Evolutionary conservation across 1,140 invertebrate genomes (phyloP).

Genomic region (Caenorhabditis tropicalis): DNA sequence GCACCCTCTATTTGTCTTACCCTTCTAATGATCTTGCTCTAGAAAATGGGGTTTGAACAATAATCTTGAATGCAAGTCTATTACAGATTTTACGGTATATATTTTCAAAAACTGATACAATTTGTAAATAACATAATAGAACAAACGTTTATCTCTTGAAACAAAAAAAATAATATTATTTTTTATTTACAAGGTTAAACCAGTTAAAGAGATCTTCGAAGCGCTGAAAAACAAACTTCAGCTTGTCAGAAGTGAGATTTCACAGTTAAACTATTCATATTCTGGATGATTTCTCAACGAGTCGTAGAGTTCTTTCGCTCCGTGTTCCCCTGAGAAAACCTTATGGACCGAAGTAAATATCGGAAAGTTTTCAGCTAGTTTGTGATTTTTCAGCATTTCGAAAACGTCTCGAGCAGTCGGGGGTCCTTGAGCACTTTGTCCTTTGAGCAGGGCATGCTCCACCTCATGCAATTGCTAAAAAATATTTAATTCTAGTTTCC

Average conservation of each 20-base stretch:
- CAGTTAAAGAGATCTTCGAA: not conserved
- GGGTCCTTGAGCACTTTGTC: slow-evolving; percentile 96
- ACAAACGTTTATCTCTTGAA: no score
- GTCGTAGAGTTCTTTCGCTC: slow-evolving; percentile 84
- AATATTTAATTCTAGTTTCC: not conserved
- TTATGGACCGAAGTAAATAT: slow-evolving; percentile 91
- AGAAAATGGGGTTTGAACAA: no score
- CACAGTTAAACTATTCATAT: slow-evolving; percentile 20
- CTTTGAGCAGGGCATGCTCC: slow-evolving; percentile 94
- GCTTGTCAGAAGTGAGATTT: not conserved
- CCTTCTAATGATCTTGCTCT: no score
- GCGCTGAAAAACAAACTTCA: not conserved
- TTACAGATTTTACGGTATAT: no score
- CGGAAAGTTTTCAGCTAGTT: slow-evolving; percentile 78
- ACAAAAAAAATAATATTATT: no score
- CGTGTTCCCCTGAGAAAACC: slow-evolving; percentile 86
- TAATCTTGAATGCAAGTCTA: no score
- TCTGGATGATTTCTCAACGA: slow-evolving; percentile 87
- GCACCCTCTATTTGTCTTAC: no score
- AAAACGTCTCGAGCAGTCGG: slow-evolving; percentile 94
- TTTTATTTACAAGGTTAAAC: not conserved
- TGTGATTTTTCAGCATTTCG: slow-evolving; percentile 81
- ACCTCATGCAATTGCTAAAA: slow-evolving; percentile 83
- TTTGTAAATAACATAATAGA: no score
- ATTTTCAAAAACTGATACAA: no score